Evolutionary conservation across 2,888 invertebrate species (phyloP).

Genomic region (Netelia fuscicornis): DNA sequence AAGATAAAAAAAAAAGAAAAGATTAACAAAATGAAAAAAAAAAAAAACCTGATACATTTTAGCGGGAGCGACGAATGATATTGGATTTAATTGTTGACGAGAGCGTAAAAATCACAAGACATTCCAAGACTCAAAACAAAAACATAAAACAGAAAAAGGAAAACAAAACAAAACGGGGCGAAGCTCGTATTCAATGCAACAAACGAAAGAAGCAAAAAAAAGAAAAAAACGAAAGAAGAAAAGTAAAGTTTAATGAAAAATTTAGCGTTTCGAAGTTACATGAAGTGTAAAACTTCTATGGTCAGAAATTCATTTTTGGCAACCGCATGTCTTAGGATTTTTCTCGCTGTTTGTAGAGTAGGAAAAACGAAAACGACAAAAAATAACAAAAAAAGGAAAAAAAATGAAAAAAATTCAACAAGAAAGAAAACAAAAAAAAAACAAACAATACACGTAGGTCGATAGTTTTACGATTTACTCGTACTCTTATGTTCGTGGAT

Average conservation of each 20-base stretch:
- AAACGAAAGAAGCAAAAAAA: conserved; percentile 49
- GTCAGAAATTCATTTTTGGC: conserved; percentile 68
- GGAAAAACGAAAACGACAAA: conserved; percentile 62
- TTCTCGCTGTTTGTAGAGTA: conserved; percentile 82
- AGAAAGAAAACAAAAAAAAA: background rate
- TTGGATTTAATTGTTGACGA: conserved; percentile 82
- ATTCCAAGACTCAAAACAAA: conserved; percentile 72
- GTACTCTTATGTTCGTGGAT: conserved; percentile 83
- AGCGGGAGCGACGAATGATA: conserved; percentile 78
- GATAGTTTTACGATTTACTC: conserved; percentile 83
- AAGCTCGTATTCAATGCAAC: conserved; percentile 64
- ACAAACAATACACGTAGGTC: conserved; percentile 76
- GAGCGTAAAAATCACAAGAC: conserved; percentile 84
- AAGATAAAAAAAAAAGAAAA: conserved; percentile 67
- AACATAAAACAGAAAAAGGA: background rate
- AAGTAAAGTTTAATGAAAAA: conserved; percentile 63
- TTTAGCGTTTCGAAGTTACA: conserved; percentile 71
- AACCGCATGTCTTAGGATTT: conserved; percentile 82
- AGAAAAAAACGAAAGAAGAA: conserved; percentile 49
- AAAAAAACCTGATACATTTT: conserved; percentile 74
- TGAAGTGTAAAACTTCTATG: conserved; percentile 71
- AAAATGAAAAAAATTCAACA: background rate
- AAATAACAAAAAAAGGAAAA: conserved; percentile 28
- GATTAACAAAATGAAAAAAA: conserved; percentile 63
- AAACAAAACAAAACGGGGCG: conserved; percentile 36